Percentiles rank a stretch among this genome's conserved stretches.
These are phyloP conservation scores for Eulithis prunata DNA, from an alignment of 2,888 invertebrate genomes.

Conservation along the genomic window DNA sequence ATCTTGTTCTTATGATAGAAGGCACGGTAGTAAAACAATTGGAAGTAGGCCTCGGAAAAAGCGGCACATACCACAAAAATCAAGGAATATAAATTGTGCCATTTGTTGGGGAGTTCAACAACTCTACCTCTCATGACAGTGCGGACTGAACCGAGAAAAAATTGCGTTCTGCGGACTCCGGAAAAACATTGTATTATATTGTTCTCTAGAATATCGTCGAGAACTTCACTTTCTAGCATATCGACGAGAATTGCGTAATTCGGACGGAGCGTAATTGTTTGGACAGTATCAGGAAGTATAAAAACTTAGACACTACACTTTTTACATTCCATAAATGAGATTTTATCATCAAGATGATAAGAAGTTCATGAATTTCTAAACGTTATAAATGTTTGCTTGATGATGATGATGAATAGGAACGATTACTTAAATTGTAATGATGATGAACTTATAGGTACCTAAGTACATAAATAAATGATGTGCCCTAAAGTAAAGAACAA, in stretches of 20 bases:
- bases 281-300: too few species aligned
- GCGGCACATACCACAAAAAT: slow-evolving; percentile 42
- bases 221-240: slow-evolving; percentile 11
- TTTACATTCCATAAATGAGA: not conserved
- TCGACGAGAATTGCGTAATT: too few species aligned
- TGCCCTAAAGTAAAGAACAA: not conserved
- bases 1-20: slow-evolving; percentile 34
- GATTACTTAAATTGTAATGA: slow-evolving; percentile 6
- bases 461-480: too few species aligned
- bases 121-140: slow-evolving; percentile 43
- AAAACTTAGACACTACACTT: too few species aligned
- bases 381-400: not conserved
- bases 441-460: not conserved
- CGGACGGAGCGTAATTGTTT: too few species aligned
- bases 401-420: slow-evolving; percentile 12
- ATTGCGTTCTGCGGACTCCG: slow-evolving; percentile 43
- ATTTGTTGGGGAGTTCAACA: slow-evolving; percentile 31
- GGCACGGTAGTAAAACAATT: slow-evolving; percentile 37
- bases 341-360: not conserved
- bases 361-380: slow-evolving; percentile 6
- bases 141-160: slow-evolving; percentile 44
- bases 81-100: slow-evolving; percentile 47
- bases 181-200: slow-evolving; percentile 48
- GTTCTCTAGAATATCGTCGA: slow-evolving; percentile 32
- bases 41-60: slow-evolving; percentile 37